phyloP scores from a whole-genome alignment of 2,797 vertebrate species.

The Rhinogobio ventralis region DNA sequence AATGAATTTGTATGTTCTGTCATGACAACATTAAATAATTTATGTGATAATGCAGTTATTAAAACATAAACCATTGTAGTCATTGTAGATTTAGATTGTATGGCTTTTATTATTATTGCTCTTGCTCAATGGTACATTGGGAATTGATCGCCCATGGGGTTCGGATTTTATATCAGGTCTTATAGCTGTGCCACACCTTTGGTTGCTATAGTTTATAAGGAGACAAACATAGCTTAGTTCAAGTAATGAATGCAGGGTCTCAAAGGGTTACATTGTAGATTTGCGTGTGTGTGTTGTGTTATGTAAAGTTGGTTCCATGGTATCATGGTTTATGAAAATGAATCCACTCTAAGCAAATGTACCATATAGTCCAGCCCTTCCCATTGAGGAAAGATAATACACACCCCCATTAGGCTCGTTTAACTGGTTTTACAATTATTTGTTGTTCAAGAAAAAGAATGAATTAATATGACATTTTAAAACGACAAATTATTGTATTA shows the following conservation, averaged over 20 bases:
- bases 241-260: no score
- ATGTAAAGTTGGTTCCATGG: no score
- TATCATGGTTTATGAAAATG: neutral
- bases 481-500: no score
- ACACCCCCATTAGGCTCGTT: neutral
- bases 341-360: neutral
- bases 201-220: no score
- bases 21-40: neutral
- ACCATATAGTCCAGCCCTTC: neutral
- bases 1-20: neutral
- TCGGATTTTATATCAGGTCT: no score
- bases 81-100: neutral
- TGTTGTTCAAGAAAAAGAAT: neutral
- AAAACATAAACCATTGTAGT: neutral
- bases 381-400: neutral
- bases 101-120: neutral
- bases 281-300: no score
- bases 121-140: no score
- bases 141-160: no score
- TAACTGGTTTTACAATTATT: neutral
- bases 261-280: no score
- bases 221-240: no score
- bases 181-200: no score
- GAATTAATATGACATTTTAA: no score
- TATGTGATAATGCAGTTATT: neutral